Base-by-base conservation (phyloP, 2,797 vertebrate species). In the Garrulus glandarius region DNA sequence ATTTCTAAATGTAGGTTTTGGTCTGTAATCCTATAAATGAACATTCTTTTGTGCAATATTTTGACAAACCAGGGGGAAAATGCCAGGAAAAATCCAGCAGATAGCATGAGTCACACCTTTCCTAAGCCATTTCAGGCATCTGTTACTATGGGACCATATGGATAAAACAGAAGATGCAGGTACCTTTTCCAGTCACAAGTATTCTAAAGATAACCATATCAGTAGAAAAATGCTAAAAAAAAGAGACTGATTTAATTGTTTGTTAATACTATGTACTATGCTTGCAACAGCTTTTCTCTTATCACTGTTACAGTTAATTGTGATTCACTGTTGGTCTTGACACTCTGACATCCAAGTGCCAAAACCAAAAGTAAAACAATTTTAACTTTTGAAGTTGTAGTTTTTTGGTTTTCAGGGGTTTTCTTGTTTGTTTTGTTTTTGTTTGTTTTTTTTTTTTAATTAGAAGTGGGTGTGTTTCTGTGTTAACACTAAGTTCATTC, bases 1-100 rank as follows among this genome's bases (percentile, higher is more conserved):
- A 74, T 95, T 96, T 96, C 97, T 81, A 97, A 98, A 96, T 93
- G 87, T 59, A 96, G 71, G 83, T 84, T 95, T 95, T 92, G 92
- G 95, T 97, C 96, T 97, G 85, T 96, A 97, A 97, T 85, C 76
- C 86, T 93, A 95, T 93, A 96, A 97, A 95, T 97, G 96, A 97
- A 87, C 90, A 96, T 92, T 95, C 84, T 97, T 97, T 97, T 97
- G 93, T 95, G 86, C 91, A 96, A 97, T 96, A 96, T 97, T 97
- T 97, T 97, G 97, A 98, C 87, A 97, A 97, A 97, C 71, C 74
- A 67, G 63, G 68, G 84, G 95, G 95, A 92, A 95, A 96, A 94
- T 95, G 97, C 94, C 95, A 96, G 94, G 77, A 96, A 97, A 97
- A 95, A 96, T 96, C 93, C 96, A 96, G 92, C 84, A 96, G 93